Evolutionary conservation across 1,140 invertebrate species (phyloP), one percentile per base, ranked within the genome.

Genomic region (Oreohelix idahoensis): DNA sequence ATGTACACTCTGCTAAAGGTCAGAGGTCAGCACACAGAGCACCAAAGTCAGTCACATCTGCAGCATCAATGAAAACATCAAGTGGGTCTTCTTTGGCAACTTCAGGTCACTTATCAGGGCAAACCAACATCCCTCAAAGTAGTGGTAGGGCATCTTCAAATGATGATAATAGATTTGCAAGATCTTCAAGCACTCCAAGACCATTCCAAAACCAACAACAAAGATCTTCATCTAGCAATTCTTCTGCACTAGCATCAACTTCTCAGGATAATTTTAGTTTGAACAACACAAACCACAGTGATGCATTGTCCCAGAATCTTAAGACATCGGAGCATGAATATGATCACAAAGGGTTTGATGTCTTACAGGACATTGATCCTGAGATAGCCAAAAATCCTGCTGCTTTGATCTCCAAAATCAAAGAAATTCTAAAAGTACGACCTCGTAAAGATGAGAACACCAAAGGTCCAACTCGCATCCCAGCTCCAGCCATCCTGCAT

Each of bases 381-480:
- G 84, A 85, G 35, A 69, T 84, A 11, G 82, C 71, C 13, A 84
- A 86, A 51, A 86, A 86, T 69, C 86, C 88, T 8, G 81, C 74
- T 26, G 84, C 86, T 42, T 70, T 90, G 63, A 84, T 90, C 26
- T 87, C 86, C 35, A 90, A 91, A 86, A 87, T 91, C 32, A 90
- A 91, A 79, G 89, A 91, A 84, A 87, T 91, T 70, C 83, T 90
- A 20, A 87, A 89, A 82, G 85, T 88, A 23, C 84, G 89, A 17
- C 88, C 89, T 0, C 79, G 88, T 35, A 88, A 87, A 51, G 88
- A 89, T 45, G 82, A 87, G 58, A 76, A 80, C 0, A 20, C 70
- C 0, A 84, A 86, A 29, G 85, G 82, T 32, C 87, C 81, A 74
- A 87, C 88, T 13, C 86, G 86, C 80, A 90, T 90, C 42, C 90